Percentiles rank a stretch among this genome's conserved stretches.
These are phyloP conservation scores for Thunnus thynnus DNA, from an alignment of 2,113 vertebrate species.

Conservation along the genomic window DNA sequence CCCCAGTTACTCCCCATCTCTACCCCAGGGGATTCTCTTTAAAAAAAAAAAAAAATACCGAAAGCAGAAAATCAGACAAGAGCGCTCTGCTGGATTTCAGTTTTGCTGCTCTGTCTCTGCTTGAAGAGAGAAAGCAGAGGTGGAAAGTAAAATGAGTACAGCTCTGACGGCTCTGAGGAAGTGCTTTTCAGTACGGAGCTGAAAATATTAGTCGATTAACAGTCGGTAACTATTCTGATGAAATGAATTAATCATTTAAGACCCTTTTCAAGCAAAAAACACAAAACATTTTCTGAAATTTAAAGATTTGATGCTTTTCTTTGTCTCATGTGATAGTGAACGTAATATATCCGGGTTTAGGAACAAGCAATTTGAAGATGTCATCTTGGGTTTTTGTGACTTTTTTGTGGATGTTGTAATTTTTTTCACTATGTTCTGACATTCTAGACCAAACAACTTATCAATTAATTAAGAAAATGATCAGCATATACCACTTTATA, in stretches of 20 bases:
- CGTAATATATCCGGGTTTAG: background rate
- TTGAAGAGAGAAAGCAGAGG: conserved; percentile 29
- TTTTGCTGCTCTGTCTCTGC: conserved; percentile 34
- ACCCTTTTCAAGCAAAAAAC: background rate
- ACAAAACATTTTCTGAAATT: background rate
- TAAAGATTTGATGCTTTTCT: background rate
- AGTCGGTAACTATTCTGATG: background rate
- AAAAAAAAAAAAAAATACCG: conserved; percentile 21
- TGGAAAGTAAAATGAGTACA: conserved; percentile 2
- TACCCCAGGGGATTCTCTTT: conserved; percentile 39
- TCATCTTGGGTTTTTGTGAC: background rate
- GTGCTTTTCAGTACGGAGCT: no score
- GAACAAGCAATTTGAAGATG: background rate
- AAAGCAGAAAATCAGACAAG: conserved; percentile 25
- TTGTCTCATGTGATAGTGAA: background rate
- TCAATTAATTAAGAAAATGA: conserved; percentile 3
- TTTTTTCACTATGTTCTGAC: background rate
- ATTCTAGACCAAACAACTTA: background rate
- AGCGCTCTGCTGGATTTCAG: conserved; percentile 38
- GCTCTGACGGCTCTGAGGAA: background rate
- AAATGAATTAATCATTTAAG: background rate
- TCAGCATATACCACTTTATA: background rate
- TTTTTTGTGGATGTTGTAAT: background rate
- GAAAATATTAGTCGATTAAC: background rate
- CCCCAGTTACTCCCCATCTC: background rate